Evolutionary conservation across 1,140 invertebrate species (phyloP), one percentile per base, ranked within the genome.

Genomic region (Ceratina japonica): DNA sequence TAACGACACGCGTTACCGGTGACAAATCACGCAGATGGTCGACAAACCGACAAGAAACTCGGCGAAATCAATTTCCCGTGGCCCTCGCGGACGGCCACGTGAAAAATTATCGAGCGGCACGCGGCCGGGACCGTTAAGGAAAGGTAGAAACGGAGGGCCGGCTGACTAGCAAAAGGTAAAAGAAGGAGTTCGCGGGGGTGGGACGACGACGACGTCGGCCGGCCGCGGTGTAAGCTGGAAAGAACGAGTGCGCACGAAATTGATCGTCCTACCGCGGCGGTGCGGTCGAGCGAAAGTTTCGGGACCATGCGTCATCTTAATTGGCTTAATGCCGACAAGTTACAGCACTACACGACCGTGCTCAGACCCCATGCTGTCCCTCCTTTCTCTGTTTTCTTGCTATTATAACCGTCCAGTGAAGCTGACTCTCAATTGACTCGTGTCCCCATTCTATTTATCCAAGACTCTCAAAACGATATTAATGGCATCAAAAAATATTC

Each of bases 321-420:
- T 91, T 91, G 88, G 90, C 88, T 90, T 90, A 90, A 89, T 88
- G 87, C 83, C 86, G 90, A 88, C 89, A 89, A 89, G 87, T 88
- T 89, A 87, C 88, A 90, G 69, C 75, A 65, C 72, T 78, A 83
- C 63, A 52, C 63, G 20, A 22, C 49, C 54, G 61, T 44, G 68
- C 49, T 65, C 74, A 82, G 54, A 58, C 8, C 49, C 75, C 31
- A 22, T 1, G 18, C 18, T 44, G 51, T 56, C 20, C 56, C 69
- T 73, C 58, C 62, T 59, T 62, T 22, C 37, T 31, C 59, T 18
- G 12, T 49, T 61, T 61, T 24, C 24, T 37, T 44, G 31, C 54
- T 31, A 4, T 61, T 54, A n/a, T n/a, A 51, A 16, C 24, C 31
- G 44, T 54, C 18, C 16, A 2, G 37, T 0, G 20, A 15, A 15